These are phyloP conservation scores for Euplexia lucipara DNA, from an alignment of 2,888 invertebrate genomes.

Conservation along the genomic window DNA sequence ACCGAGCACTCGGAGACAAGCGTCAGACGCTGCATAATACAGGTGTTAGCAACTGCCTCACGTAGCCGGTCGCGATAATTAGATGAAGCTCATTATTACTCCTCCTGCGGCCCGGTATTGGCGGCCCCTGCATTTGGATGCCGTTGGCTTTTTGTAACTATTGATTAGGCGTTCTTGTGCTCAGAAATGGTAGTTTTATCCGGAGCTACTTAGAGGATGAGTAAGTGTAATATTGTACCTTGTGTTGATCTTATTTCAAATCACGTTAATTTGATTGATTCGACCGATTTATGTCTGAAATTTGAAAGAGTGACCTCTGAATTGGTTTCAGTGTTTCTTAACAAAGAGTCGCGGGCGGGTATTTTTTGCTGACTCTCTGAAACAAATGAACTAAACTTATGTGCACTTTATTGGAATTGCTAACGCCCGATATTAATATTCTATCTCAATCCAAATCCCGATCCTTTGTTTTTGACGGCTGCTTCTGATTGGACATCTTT, in stretches of 20 bases:
- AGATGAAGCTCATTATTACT: constrained; percentile 77
- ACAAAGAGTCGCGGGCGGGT: too few relatives aligned
- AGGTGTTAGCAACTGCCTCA: constrained; percentile 78
- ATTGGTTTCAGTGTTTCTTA: too few relatives aligned
- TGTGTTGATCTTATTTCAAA: background rate
- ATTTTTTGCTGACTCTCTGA: too few relatives aligned
- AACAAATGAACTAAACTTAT: too few relatives aligned
- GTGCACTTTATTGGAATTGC: too few relatives aligned
- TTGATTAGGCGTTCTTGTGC: constrained; percentile 57
- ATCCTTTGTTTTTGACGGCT: too few relatives aligned
- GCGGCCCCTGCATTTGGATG: constrained; percentile 53
- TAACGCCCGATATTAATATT: too few relatives aligned
- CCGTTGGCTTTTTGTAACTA: constrained; percentile 52
- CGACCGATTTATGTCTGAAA: too few relatives aligned
- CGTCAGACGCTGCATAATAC: constrained; percentile 64
- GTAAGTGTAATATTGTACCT: background rate
- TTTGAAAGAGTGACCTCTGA: too few relatives aligned
- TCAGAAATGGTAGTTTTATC: constrained; percentile 2
- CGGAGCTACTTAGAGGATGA: background rate
- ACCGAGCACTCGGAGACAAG: constrained; percentile 36
- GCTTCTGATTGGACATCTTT: too few relatives aligned
- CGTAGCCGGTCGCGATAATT: constrained; percentile 74
- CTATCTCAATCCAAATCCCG: too few relatives aligned
- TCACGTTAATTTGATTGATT: too few relatives aligned
- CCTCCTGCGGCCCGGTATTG: constrained; percentile 65